Evolutionary conservation across 2,888 invertebrate species (phyloP).

Genomic region (Chrysolina haemoptera): DNA sequence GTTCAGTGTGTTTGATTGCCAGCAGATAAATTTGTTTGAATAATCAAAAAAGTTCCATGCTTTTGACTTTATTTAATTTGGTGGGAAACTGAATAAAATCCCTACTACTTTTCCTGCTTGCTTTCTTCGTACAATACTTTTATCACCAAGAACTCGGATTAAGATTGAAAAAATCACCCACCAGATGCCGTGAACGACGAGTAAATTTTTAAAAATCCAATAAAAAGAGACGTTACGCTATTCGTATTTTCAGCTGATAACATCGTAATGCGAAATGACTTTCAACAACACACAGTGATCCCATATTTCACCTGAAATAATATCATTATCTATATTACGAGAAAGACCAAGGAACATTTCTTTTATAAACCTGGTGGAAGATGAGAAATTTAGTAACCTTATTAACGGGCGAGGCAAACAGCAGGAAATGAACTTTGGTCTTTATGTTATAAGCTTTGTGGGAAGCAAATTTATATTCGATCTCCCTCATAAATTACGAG

Average conservation of each 20-base stretch:
- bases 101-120: too few relatives aligned
- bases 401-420: conserved; percentile 35
- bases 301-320: conserved; percentile 32
- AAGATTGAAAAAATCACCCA: too few relatives aligned
- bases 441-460: conserved; percentile 47
- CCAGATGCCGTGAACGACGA: background rate
- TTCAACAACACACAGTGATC: conserved; percentile 20
- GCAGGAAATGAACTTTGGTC: conserved; percentile 47
- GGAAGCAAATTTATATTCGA: conserved; percentile 54
- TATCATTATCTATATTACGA: conserved; percentile 34
- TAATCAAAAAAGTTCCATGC: too few relatives aligned
- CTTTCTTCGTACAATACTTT: too few relatives aligned
- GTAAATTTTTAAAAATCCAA: background rate
- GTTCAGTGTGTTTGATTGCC: too few relatives aligned
- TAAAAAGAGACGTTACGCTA: background rate
- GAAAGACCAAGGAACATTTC: conserved; percentile 27
- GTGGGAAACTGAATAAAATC: too few relatives aligned
- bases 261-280: conserved; percentile 8
- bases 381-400: conserved; percentile 44
- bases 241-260: background rate
- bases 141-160: too few relatives aligned
- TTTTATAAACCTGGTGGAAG: conserved; percentile 38
- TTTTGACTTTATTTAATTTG: too few relatives aligned
- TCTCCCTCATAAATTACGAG: conserved; percentile 53
- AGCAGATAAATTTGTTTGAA: too few relatives aligned